Conservation (phyloP, 2,797 vertebrate genomes). For the Decapterus maruadsi region DNA sequence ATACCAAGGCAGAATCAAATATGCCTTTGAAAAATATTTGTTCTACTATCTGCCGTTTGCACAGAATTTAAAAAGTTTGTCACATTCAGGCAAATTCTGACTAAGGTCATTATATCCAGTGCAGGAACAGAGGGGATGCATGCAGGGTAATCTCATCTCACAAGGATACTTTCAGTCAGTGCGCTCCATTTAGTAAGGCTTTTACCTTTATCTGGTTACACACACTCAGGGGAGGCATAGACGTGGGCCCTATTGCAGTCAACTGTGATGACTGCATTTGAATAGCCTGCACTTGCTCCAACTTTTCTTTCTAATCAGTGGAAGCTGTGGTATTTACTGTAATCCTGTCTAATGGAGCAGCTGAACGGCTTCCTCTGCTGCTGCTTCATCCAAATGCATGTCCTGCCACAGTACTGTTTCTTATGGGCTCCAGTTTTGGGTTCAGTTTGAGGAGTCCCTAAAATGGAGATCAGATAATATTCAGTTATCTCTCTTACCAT, state of each 20-base stretch:
- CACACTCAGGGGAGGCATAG: background rate
- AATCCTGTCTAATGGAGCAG: slow-evolving; percentile 32
- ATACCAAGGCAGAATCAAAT: slow-evolving; percentile 1
- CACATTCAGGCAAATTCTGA: slow-evolving; percentile 2
- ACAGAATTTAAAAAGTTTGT: no score
- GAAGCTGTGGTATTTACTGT: slow-evolving; percentile 47
- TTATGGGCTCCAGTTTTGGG: slow-evolving; percentile 11
- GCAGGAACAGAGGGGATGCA: slow-evolving; percentile 1
- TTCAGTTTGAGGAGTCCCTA: slow-evolving; percentile 7
- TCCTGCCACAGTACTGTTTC: slow-evolving; percentile 16
- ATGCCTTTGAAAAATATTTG: no score
- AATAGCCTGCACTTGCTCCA: slow-evolving; percentile 22
- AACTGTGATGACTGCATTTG: slow-evolving; percentile 11
- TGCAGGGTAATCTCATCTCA: slow-evolving; percentile 12
- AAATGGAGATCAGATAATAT: slow-evolving; percentile 8
- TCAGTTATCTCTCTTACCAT: background rate
- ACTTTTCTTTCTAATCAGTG: slow-evolving; percentile 18
- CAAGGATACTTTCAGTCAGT: slow-evolving; percentile 18
- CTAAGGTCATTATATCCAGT: slow-evolving; percentile 4
- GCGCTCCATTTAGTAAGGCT: slow-evolving; percentile 24
- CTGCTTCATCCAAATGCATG: slow-evolving; percentile 6
- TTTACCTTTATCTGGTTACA: slow-evolving; percentile 38
- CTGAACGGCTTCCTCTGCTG: background rate
- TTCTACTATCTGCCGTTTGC: background rate
- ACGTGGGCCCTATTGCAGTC: background rate